A percentile compares a stretch with the other conserved stretches of the same genome.
phyloP scores from a whole-genome alignment of 2,888 invertebrate genomes.

The Leptopilina myrica region DNA sequence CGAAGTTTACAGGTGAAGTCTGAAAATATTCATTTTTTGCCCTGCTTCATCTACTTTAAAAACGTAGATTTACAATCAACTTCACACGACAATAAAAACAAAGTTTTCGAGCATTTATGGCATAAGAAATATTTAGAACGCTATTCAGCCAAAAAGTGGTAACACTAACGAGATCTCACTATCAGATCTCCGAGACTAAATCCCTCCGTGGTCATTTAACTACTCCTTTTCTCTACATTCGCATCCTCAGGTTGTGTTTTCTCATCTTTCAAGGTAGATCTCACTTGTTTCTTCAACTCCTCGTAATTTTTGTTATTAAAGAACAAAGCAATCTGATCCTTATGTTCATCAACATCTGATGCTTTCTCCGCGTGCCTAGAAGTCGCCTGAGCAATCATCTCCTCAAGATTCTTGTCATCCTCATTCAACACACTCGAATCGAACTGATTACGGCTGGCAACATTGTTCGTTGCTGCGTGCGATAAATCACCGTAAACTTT shows the following conservation, averaged over 20 bases:
- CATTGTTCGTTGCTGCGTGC: slow-evolving; percentile 51
- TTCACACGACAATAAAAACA: no score
- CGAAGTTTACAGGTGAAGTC: no score
- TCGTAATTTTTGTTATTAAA: slow-evolving; percentile 64
- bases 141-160: slow-evolving; percentile 18
- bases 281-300: slow-evolving; percentile 62
- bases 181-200: not conserved
- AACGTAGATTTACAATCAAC: no score
- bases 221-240: slow-evolving; percentile 34
- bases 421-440: slow-evolving; percentile 5
- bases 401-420: slow-evolving; percentile 30
- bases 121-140: not conserved
- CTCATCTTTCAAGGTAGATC: slow-evolving; percentile 58
- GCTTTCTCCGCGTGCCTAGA: slow-evolving; percentile 35
- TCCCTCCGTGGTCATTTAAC: not conserved
- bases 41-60: no score
- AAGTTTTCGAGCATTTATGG: no score
- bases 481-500: slow-evolving; percentile 61
- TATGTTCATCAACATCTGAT: slow-evolving; percentile 47
- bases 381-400: slow-evolving; percentile 18
- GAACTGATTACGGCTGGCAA: slow-evolving; percentile 47
- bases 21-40: no score
- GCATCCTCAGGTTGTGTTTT: slow-evolving; percentile 46
- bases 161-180: not conserved
- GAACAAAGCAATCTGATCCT: slow-evolving; percentile 68